These are phyloP conservation scores for Sebastes dallii DNA, from an alignment of 2,797 vertebrate species.

Conservation along the genomic window DNA sequence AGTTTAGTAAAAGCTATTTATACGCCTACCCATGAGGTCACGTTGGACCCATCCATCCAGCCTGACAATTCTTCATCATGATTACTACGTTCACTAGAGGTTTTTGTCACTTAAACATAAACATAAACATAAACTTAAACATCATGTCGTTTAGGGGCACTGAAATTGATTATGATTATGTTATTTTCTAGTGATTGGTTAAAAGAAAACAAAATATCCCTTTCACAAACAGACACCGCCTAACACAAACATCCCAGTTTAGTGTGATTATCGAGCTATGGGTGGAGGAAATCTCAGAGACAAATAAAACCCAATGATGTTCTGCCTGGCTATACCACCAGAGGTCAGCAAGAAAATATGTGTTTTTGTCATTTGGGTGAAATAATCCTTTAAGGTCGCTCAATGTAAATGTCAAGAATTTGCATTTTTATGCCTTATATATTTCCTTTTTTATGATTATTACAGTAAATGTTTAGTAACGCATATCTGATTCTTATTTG, in stretches of 20 bases:
- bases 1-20: too few species aligned
- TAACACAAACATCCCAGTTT: not conserved
- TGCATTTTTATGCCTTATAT: not conserved
- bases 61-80: not conserved
- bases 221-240: not conserved
- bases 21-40: not conserved
- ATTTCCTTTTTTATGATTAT: not conserved
- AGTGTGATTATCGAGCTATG: not conserved
- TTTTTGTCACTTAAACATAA: not conserved
- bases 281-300: not conserved
- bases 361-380: not conserved
- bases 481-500: not conserved
- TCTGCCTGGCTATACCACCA: not conserved
- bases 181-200: not conserved
- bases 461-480: not conserved
- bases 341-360: not conserved
- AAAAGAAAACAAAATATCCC: not conserved
- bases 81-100: not conserved
- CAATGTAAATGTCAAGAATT: not conserved
- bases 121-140: not conserved
- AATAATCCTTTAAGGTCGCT: not conserved
- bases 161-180: not conserved
- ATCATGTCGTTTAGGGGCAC: not conserved
- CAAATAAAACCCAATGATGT: not conserved
- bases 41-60: not conserved